Base-by-base conservation (phyloP, 2,797 vertebrate genomes). In the Centroberyx gerrardi region DNA sequence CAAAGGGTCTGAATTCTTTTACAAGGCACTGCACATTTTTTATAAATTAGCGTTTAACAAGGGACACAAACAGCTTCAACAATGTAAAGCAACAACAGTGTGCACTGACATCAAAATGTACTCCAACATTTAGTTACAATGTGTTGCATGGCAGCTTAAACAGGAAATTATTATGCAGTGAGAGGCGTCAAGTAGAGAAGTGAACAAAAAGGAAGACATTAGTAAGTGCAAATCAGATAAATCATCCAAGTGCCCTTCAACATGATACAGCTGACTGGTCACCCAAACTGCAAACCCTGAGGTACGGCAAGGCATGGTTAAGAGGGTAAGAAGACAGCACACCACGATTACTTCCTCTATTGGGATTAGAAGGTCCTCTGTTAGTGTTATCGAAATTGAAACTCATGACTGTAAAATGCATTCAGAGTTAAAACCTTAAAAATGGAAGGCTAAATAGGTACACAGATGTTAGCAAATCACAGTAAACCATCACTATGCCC, bases 141-240 rank as follows among this genome's bases (percentile, higher is more conserved):
- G 46, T 72, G 54, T 78, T 76, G 70, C 49, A 82, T 55, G 6
- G 74, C 31, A 74, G 61, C 60, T 75, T 65, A 77, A 75, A 81
- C 36, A 72, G 71, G 69, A 63, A 74, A 79, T 80, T 84, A 90
- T 86, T 84, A 90, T 86, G 88, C 84, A 88, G 80, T 75, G 56
- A 89, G 82, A 88, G 62, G 69, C 22, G 72, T 71, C 74, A 80
- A 89, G 85, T 87, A 72, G 84, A 92, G 87, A 86, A 74, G 85
- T 84, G 76, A 93, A 93, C 65, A 92, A 87, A 88, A 78, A 89
- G 76, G 81, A 91, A 87, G 72, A 92, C 71, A 91, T 95, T 94
- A 95, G 94, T 94, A 85, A 88, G 88, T 90, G 89, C 87, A 92
- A 87, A 89, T 89, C 73, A 91, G 78, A 88, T 62, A 82, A 86